A percentile compares a stretch with the other conserved stretches of the same genome.
phyloP scores from a whole-genome alignment of 2,888 invertebrate genomes.

The Drosophila macrothrix region DNA sequence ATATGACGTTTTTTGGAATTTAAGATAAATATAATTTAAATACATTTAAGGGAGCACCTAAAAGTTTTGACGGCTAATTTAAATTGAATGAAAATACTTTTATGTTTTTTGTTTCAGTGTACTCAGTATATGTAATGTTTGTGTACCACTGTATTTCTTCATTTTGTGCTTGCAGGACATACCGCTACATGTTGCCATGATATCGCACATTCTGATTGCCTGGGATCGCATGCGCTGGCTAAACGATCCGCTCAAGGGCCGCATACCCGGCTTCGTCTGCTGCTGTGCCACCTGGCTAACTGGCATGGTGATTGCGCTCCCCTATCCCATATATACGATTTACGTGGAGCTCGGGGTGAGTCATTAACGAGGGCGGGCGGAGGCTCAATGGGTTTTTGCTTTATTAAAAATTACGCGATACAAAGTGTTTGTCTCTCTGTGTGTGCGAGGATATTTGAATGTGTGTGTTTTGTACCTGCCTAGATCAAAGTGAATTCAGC shows the following conservation, averaged over 20 bases:
- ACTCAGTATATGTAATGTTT: not conserved
- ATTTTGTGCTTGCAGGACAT: slow-evolving; percentile 87
- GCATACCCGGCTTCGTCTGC: slow-evolving; percentile 89
- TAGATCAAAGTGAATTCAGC: slow-evolving; percentile 64
- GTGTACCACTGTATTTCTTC: slow-evolving; percentile 10
- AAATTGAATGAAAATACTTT: not conserved
- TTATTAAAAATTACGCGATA: slow-evolving; percentile 52
- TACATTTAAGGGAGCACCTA: not conserved
- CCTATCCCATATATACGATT: slow-evolving; percentile 90
- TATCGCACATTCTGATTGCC: slow-evolving; percentile 89
- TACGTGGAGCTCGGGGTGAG: slow-evolving; percentile 90
- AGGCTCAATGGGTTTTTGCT: slow-evolving; percentile 17
- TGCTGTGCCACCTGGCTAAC: slow-evolving; percentile 90
- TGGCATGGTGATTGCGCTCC: slow-evolving; percentile 89
- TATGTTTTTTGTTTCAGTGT: not conserved
- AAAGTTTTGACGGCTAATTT: not conserved
- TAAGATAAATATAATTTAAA: not conserved
- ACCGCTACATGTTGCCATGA: slow-evolving; percentile 89
- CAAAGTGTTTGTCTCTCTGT: slow-evolving; percentile 14
- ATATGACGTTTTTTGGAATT: not conserved
- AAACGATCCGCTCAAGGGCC: slow-evolving; percentile 88
- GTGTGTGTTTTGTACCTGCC: slow-evolving; percentile 18
- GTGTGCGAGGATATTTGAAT: not conserved
- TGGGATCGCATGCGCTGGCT: slow-evolving; percentile 89
- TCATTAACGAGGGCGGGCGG: slow-evolving; percentile 43